phyloP scores from a whole-genome alignment of 2,888 invertebrate genomes.

The Aleiodes alternator region DNA sequence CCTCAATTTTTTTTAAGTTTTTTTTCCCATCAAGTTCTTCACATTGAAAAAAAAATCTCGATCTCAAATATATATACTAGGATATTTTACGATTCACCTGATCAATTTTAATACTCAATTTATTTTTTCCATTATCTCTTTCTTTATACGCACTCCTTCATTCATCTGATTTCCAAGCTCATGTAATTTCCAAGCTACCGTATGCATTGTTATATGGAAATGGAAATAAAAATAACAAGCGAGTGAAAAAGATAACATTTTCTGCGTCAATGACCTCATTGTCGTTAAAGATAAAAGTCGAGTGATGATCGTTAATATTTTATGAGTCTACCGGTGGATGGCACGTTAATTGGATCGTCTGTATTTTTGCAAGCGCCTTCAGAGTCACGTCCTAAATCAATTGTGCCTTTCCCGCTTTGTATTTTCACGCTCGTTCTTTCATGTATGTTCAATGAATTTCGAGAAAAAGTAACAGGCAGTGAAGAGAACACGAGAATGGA shows the following conservation, averaged over 20 bases:
- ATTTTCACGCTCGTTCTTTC: background rate
- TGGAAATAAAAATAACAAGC: no score
- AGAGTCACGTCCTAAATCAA: background rate
- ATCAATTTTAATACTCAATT: no score
- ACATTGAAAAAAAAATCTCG: no score
- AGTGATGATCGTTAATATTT: slow-evolving; percentile 7
- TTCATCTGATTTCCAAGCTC: no score
- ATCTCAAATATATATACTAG: no score
- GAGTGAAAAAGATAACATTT: background rate
- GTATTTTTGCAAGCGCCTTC: background rate
- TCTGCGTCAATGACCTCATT: background rate
- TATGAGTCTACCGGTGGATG: background rate
- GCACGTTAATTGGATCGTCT: slow-evolving; percentile 4
- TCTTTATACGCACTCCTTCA: no score
- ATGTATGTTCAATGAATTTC: background rate
- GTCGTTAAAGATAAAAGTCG: background rate
- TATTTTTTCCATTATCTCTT: no score
- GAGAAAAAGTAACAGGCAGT: background rate
- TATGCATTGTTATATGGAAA: no score
- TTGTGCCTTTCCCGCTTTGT: background rate
- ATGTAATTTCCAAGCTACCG: no score
- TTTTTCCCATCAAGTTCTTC: no score
- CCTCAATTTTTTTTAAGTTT: no score
- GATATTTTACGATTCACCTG: no score
- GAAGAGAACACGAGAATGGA: background rate